Base-by-base conservation (phyloP, 1,140 invertebrate genomes). In the Onthophagus taurus region DNA sequence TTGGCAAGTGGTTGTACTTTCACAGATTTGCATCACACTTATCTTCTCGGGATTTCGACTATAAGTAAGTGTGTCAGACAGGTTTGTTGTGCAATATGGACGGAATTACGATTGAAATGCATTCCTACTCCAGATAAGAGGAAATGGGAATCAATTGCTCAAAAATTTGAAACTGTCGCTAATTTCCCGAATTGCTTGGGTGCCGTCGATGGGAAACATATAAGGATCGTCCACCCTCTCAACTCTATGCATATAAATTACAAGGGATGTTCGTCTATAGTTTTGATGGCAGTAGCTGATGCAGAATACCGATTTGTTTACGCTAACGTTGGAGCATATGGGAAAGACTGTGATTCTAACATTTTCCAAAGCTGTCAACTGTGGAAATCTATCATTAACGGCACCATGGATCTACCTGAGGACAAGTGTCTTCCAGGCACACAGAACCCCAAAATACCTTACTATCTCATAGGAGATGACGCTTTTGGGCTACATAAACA, bases 141-240 rank as follows among this genome's bases (percentile, higher is more conserved):
- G 37, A 49, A 20, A 16, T 57, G 42, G 42, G 23, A 31, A 34
- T 24, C 13, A 39, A 47, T 42, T 16, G 3, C 41, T 9, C 12
- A 37, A 19, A 41, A 35, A 29, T 49, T 45, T 38, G 42, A 24
- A 24, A 16, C 31, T 4, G 4, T 5, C 6, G 38, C 38, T 37
- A 55, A 64, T 56, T 59, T 65, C 34, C 60, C 63, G 11, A 55
- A 65, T 45, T 64, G n/a, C n/a, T n/a, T n/a, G n/a, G n/a, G n/a
- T n/a, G n/a, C n/a, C n/a, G n/a, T n/a, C n/a, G n/a, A n/a, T 57
- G 66, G 66, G 14, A 69, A 68, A 39, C 66, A 68, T 42, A 49
- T 68, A 24, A 43, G 56, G 46, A 57, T 68, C 21, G 48, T 57
- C 47, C 46, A 49, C 26, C 51, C 44, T 61, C 59, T 11, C 47